Evolutionary conservation across 2,113 vertebrate species (phyloP), one percentile per base, ranked within the genome.

Genomic region (Xiphophorus hellerii): DNA sequence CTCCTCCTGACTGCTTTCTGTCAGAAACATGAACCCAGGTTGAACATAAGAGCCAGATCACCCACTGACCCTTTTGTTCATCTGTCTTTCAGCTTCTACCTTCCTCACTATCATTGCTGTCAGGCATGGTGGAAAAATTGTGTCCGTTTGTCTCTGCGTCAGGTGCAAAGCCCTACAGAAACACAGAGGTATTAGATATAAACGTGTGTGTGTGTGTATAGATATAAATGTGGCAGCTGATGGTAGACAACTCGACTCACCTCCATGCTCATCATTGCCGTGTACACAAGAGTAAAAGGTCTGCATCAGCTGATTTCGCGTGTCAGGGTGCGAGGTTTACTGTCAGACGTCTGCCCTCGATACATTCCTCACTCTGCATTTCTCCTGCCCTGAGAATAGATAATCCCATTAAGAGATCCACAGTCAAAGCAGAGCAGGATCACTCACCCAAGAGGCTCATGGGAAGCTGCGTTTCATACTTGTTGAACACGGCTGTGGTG

Each of bases 351-450:
- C 22, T 0, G 39, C 10, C 35, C 73, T 71, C 33, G 64, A 63
- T 65, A 76, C 74, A 74, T 69, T 54, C 76, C n/a, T 39, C 54
- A 69, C 8, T 64, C 74, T 1, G 73, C 54, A 76, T 72, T 68
- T 76, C 69, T 74, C 62, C 77, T 61, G 75, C 4, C 60, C 90
- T 69, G 62, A 88, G 86, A 88, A 81, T 76, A 86, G 82, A 77
- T 94, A 93, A 94, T 93, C 92, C 87, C 64, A 91, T 94, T 93
- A 94, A 66, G 81, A 88, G 91, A 92, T 93, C 87, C 88, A 82
- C 89, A 83, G 30, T 90, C 86, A 87, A 25, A 66, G 48, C 77
- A 68, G 75, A 83, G 71, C 44, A 82, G 75, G 78, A 61, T 11
- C 4, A 22, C 69, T 15, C 39, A n/a, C 73, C 74, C 83, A 75